Conservation (phyloP, 1,140 invertebrate genomes). For the Nomia melanderi region DNA sequence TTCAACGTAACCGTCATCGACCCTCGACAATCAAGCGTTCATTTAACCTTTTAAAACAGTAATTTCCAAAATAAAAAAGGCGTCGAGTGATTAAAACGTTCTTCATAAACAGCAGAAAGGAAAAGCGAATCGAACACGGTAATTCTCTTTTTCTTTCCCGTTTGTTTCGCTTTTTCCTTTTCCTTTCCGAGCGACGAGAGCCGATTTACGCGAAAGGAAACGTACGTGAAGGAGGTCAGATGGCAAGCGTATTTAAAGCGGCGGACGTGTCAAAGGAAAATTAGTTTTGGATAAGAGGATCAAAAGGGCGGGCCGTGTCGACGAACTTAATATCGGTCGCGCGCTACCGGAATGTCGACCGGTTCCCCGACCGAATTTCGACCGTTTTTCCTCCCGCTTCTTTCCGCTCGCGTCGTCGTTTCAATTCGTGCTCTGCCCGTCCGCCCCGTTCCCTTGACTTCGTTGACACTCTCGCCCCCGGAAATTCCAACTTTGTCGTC, state of each 20-base stretch:
- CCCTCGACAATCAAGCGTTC: too few species aligned
- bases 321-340: conserved; percentile 47
- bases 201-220: conserved; percentile 4
- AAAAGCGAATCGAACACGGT: background rate
- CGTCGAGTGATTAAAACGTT: background rate
- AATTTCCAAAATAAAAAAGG: background rate
- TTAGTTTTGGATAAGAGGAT: conserved; percentile 57
- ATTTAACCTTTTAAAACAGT: too few species aligned
- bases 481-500: conserved; percentile 53
- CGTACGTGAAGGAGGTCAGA: conserved; percentile 44
- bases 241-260: conserved; percentile 46
- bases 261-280: conserved; percentile 44
- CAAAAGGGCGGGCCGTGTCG: conserved; percentile 20
- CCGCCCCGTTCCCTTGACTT: conserved; percentile 59
- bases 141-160: too few species aligned
- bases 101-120: background rate
- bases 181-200: background rate
- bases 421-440: conserved; percentile 35
- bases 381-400: background rate
- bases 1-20: too few species aligned
- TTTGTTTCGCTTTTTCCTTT: too few species aligned
- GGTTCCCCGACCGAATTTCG: background rate
- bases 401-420: conserved; percentile 11
- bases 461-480: conserved; percentile 44
- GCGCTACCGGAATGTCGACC: conserved; percentile 25